Base-by-base conservation (phyloP, 2,797 vertebrate species). In the Syngnathus acus region DNA sequence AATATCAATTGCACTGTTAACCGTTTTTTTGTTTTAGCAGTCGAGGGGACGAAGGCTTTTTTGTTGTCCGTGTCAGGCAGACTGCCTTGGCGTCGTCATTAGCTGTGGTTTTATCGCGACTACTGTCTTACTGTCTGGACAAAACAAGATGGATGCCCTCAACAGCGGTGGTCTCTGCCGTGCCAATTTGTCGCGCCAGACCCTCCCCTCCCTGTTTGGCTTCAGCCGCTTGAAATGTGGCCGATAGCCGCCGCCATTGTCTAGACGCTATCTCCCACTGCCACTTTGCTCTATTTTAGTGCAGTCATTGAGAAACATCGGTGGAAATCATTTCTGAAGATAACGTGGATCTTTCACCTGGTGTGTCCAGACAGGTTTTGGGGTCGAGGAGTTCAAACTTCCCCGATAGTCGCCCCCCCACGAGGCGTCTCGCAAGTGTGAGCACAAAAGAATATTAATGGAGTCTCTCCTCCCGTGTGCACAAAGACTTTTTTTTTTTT, bases 361-460 rank as follows among this genome's bases (percentile, higher is more conserved):
- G 23, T 55, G 67, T 40, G 63, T 74, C 65, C 72, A 45, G 50
- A 72, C 48, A 66, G 74, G 48, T 67, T 75, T 71, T 58, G 42
- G 73, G 70, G 65, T 65, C 38, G 68, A 73, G 64, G 73, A 65
- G 51, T 62, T 23, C 55, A 65, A 72, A 75, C 61, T 72, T 69
- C 72, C 23, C n/a, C 21, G 11, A 10, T 14, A 26, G 60, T 8
- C 19, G 47, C 37, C 58, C 21, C 47, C 23, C 65, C 69, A 74
- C 45, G 45, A 48, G 17, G 19, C 38, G 13, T 43, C 37, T 88
- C 85, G 86, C 79, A 87, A 86, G 80, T 79, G 65, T 57, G 68
- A 39, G 39, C 19, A 89, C 82, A 89, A 90, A 89, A 88, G 86
- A 89, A 88, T 86, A 87, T 83, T 81, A 88, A 88, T 84, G 78